These are phyloP conservation scores for Forbesichthys papilliferus DNA, from an alignment of 2,113 vertebrate genomes.

Conservation along the genomic window DNA sequence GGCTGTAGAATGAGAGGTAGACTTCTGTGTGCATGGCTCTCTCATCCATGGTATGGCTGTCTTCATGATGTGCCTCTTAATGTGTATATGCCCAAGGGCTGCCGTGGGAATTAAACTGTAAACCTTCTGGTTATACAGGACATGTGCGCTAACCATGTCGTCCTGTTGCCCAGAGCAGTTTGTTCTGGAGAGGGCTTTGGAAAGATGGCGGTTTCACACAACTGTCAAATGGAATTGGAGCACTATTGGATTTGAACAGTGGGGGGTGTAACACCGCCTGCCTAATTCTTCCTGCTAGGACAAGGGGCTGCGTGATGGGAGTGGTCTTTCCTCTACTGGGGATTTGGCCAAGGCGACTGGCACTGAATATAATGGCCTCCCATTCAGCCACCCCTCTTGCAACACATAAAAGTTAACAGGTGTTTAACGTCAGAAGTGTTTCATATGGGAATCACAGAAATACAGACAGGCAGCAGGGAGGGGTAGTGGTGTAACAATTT, in stretches of 20 bases:
- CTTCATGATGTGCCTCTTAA: not conserved
- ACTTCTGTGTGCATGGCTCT: too few species aligned
- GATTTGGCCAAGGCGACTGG: conserved; percentile 57
- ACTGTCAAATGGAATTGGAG: conserved; percentile 59
- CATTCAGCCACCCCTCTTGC: conserved; percentile 66
- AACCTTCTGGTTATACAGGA: not conserved
- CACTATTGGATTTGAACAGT: conserved; percentile 38
- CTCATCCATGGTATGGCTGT: too few species aligned
- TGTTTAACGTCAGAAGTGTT: conserved; percentile 73
- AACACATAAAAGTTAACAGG: conserved; percentile 76
- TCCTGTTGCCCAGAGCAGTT: conserved; percentile 8
- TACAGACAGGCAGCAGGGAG: conserved; percentile 63
- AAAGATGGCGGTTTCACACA: conserved; percentile 58
- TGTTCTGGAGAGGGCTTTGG: conserved; percentile 44
- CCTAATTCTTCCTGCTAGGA: conserved; percentile 39
- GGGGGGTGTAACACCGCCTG: conserved; percentile 36
- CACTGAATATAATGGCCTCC: conserved; percentile 60
- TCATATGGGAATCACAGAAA: conserved; percentile 55
- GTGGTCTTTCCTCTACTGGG: conserved; percentile 72
- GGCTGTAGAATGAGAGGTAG: too few species aligned
- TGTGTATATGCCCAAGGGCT: not conserved
- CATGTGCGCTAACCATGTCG: not conserved
- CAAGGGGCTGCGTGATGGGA: conserved; percentile 53
- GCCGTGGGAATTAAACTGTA: not conserved
- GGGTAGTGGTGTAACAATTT: conserved; percentile 19